These are phyloP conservation scores for Hippoglossus stenolepis DNA, from an alignment of 2,113 vertebrate genomes.

Conservation along the genomic window DNA sequence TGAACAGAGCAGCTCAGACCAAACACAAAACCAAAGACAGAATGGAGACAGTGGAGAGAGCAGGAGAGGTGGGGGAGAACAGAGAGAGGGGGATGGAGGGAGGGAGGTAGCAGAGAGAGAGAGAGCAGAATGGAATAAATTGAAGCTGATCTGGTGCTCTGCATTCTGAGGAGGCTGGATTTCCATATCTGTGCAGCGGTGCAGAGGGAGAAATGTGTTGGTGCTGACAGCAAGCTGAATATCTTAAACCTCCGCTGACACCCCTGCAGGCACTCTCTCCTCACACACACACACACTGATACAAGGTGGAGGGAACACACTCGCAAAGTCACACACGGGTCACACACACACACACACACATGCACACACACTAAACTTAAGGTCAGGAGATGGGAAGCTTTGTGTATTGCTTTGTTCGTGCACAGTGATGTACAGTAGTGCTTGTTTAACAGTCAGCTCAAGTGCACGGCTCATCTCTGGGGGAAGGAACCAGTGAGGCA, in stretches of 20 bases:
- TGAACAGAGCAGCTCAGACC: slow-evolving; percentile 74
- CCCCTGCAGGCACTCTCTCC: slow-evolving; percentile 76
- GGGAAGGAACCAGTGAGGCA: slow-evolving; percentile 60
- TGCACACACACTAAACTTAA: slow-evolving; percentile 48
- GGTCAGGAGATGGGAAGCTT: slow-evolving; percentile 75
- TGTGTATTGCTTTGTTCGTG: slow-evolving; percentile 73
- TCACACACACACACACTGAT: slow-evolving; percentile 55
- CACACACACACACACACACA: slow-evolving; percentile 15
- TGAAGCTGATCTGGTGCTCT: slow-evolving; percentile 84
- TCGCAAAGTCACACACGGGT: not conserved
- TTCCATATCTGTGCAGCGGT: slow-evolving; percentile 85
- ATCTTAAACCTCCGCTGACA: slow-evolving; percentile 81
- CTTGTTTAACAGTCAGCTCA: slow-evolving; percentile 80
- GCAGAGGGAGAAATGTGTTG: slow-evolving; percentile 85
- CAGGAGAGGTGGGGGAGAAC: not conserved
- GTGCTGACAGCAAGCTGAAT: slow-evolving; percentile 83
- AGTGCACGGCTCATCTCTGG: slow-evolving; percentile 69
- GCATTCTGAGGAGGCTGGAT: slow-evolving; percentile 83
- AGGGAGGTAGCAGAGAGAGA: slow-evolving; percentile 34
- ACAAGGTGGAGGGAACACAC: slow-evolving; percentile 44
- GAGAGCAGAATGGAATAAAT: slow-evolving; percentile 81
- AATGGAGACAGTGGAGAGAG: slow-evolving; percentile 52
- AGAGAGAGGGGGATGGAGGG: not conserved
- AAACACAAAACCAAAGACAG: slow-evolving; percentile 72
- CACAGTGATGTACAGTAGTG: slow-evolving; percentile 73